Conservation (phyloP, 2,113 vertebrate species). For the Melanocharis versteri region DNA sequence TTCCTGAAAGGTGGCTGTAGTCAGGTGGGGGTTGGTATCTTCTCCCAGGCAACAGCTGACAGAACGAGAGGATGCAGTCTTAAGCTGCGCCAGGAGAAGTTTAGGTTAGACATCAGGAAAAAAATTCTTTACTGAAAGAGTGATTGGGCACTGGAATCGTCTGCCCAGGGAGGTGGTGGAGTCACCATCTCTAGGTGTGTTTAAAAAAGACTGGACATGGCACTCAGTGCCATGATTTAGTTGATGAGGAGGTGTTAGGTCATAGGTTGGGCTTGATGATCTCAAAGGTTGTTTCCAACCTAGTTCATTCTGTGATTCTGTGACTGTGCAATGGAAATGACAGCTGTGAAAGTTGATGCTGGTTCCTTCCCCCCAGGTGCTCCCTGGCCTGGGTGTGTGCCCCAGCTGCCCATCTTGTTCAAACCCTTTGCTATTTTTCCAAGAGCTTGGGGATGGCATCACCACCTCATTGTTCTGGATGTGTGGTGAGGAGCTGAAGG, state of each 20-base stretch:
- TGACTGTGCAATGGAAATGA: background rate
- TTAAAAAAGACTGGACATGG: background rate
- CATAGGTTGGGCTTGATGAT: background rate
- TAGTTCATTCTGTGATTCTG: background rate
- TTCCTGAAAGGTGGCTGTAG: background rate
- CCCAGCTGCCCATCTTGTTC: background rate
- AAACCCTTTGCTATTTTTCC: background rate
- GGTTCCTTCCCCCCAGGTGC: background rate
- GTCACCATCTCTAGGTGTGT: background rate
- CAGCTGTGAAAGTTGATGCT: background rate
- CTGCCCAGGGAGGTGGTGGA: background rate
- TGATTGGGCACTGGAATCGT: too few species aligned
- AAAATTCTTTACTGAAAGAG: background rate
- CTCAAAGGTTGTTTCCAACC: background rate
- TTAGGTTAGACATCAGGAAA: background rate
- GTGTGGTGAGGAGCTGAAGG: background rate
- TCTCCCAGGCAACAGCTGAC: background rate
- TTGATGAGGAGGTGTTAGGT: background rate
- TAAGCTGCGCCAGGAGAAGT: background rate
- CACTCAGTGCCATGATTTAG: background rate
- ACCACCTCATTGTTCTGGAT: background rate
- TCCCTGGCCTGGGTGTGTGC: background rate
- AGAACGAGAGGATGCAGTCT: background rate
- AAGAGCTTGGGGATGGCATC: conserved; percentile 6
- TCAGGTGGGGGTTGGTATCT: background rate